These are phyloP conservation scores for Crotalus helleri DNA, from an alignment of 2,113 vertebrate genomes.

Conservation along the genomic window DNA sequence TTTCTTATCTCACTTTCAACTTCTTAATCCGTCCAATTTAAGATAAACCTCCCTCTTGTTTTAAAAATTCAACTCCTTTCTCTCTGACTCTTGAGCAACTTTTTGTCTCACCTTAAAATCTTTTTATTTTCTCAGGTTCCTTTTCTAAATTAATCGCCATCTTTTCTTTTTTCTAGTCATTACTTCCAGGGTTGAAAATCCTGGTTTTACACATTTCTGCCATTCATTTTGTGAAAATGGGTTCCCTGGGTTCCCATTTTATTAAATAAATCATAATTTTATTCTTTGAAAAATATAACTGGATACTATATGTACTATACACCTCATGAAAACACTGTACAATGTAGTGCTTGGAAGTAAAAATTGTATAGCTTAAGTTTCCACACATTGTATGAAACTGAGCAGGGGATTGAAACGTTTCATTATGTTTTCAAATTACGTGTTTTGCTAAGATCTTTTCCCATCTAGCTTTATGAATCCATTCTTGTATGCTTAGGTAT, in stretches of 20 bases:
- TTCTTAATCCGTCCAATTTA: not conserved
- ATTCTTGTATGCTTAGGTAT: not conserved
- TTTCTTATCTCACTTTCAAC: not conserved
- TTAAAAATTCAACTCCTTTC: not conserved
- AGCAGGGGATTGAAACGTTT: not conserved
- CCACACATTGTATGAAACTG: not conserved
- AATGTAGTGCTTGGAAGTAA: not conserved
- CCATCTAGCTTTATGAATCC: not conserved
- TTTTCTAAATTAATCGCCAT: not conserved
- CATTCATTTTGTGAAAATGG: not conserved
- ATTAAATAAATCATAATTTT: not conserved
- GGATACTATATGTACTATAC: not conserved
- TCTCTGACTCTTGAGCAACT: not conserved
- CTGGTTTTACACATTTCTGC: not conserved
- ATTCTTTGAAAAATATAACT: not conserved
- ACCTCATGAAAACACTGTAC: not conserved
- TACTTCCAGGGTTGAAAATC: not conserved
- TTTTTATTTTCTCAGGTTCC: not conserved
- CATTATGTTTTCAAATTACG: not conserved
- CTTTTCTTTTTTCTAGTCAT: not conserved
- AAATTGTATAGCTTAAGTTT: not conserved
- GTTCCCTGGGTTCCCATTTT: not conserved
- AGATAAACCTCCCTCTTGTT: not conserved
- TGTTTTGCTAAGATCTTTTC: not conserved
- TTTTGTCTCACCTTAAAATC: not conserved